Conservation (phyloP, 2,113 vertebrate species). For the Smithornis capensis region DNA sequence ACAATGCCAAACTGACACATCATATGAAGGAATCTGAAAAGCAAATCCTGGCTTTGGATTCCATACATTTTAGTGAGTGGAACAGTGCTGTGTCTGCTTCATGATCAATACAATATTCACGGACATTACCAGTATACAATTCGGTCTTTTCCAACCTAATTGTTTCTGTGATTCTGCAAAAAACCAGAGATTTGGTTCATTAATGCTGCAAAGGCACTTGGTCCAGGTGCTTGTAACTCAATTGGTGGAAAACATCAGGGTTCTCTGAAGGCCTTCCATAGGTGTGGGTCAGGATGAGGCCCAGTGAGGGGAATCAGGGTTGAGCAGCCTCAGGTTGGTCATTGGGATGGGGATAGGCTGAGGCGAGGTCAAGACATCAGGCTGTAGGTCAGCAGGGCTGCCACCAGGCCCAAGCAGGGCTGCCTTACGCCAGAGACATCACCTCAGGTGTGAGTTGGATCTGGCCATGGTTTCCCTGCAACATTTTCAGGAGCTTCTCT, state of each 20-base stretch:
- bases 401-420: not conserved
- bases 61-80: not conserved
- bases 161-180: not conserved
- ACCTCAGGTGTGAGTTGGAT: too few species aligned
- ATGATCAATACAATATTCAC: not conserved
- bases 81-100: not conserved
- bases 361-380: rapidly evolving
- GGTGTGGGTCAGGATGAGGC: not conserved
- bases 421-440: rapidly evolving
- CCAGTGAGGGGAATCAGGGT: rapidly evolving
- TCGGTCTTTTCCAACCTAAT: not conserved
- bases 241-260: not conserved
- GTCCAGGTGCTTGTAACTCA: not conserved
- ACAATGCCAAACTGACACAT: not conserved
- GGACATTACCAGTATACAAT: not conserved
- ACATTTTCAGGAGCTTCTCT: rapidly evolving
- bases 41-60: not conserved
- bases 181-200: not conserved
- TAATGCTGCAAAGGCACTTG: not conserved
- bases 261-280: rapidly evolving
- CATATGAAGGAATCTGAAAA: not conserved
- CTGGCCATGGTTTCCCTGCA: not conserved
- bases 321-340: rapidly evolving
- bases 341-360: not conserved
- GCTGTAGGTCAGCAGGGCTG: too few species aligned